phyloP scores from a whole-genome alignment of 30 jellyfish, hydroid and myxozoan species.

The Aurelia sp. region DNA sequence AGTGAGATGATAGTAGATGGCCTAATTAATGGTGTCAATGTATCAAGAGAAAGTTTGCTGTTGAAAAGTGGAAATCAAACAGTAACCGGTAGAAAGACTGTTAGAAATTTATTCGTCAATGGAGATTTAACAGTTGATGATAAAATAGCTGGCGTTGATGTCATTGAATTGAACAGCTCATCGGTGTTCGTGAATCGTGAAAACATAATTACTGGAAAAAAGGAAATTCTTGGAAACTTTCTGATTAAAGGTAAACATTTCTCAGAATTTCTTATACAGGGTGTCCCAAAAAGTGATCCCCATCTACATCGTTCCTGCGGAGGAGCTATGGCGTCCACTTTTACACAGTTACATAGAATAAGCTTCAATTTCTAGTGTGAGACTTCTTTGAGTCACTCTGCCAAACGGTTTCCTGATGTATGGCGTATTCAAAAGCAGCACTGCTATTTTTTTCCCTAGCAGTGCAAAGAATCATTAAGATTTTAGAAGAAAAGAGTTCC shows the following conservation, averaged over 20 bases:
- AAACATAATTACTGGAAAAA: conserved; percentile 62
- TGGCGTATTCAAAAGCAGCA: too few relatives aligned
- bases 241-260: conserved; percentile 55
- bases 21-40: conserved; percentile 61
- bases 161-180: conserved; percentile 46
- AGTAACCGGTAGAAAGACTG: conserved; percentile 62
- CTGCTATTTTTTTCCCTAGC: too few relatives aligned
- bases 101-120: conserved; percentile 26
- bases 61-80: conserved; percentile 59
- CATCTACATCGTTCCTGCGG: too few relatives aligned
- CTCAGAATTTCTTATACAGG: too few relatives aligned
- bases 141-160: conserved; percentile 54
- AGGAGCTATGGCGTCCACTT: too few relatives aligned
- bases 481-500: too few relatives aligned
- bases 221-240: conserved; percentile 65
- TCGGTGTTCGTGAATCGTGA: conserved; percentile 61
- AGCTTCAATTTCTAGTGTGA: too few relatives aligned
- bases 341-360: too few relatives aligned
- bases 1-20: conserved; percentile 42
- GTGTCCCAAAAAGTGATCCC: too few relatives aligned
- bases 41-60: conserved; percentile 52
- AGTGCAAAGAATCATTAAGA: too few relatives aligned
- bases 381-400: too few relatives aligned
- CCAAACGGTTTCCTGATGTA: too few relatives aligned
- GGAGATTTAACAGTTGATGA: conserved; percentile 39